Conservation (phyloP, 2,797 vertebrate species). For the Hapalemur alaotrensis region DNA sequence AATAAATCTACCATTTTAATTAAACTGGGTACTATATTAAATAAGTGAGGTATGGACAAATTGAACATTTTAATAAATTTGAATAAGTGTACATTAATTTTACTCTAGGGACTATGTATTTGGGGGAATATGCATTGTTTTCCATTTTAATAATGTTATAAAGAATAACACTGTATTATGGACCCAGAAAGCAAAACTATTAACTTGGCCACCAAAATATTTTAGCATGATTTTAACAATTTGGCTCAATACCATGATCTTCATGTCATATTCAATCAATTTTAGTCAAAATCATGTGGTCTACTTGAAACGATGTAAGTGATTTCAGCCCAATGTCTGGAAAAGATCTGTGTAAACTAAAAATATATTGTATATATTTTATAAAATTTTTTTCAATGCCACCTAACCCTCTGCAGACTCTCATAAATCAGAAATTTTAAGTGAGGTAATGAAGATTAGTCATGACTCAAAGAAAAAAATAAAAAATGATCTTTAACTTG, state of each 20-base stretch:
- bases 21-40: background rate
- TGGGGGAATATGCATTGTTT: background rate
- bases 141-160: background rate
- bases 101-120: background rate
- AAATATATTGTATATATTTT: background rate
- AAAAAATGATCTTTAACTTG: background rate
- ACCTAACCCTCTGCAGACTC: background rate
- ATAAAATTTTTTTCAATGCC: background rate
- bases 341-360: background rate
- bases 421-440: background rate
- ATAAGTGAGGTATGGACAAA: background rate
- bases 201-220: background rate
- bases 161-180: background rate
- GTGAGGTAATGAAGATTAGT: background rate
- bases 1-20: constrained; percentile 10
- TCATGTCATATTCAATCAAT: background rate
- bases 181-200: background rate
- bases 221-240: background rate
- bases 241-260: background rate
- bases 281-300: background rate
- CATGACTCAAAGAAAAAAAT: background rate
- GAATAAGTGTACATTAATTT: background rate
- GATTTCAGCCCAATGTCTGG: background rate
- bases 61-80: constrained; percentile 24
- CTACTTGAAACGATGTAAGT: background rate